phyloP scores from a whole-genome alignment of 2,797 vertebrate genomes.

The Rhynchotus rufescens region DNA sequence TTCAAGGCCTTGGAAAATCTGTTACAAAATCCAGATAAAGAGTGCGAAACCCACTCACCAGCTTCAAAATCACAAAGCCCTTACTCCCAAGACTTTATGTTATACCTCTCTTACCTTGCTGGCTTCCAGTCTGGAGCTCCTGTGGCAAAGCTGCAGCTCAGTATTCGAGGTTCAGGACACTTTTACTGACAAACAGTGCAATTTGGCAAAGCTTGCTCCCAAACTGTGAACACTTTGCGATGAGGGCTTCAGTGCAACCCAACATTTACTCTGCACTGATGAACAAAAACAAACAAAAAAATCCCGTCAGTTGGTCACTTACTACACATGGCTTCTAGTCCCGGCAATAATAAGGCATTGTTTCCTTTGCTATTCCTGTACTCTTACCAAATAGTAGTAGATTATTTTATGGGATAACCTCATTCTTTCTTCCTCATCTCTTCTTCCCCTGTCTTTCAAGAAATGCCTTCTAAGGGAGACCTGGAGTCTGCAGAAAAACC shows the following conservation, averaged over 20 bases:
- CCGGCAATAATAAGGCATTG: not conserved
- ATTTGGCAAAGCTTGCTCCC: not conserved
- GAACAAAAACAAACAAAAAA: conserved; percentile 21
- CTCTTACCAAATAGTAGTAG: not conserved
- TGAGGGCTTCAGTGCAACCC: not conserved
- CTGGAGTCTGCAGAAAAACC: not conserved
- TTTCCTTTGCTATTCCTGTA: conserved; percentile 26
- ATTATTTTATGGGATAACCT: conserved; percentile 33
- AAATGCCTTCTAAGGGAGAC: conserved; percentile 12
- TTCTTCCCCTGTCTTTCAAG: not conserved
- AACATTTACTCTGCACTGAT: not conserved
- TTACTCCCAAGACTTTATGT: not conserved
- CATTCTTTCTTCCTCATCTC: conserved; percentile 27
- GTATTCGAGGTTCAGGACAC: not conserved
- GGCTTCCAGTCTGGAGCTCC: not conserved
- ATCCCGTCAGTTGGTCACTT: not conserved
- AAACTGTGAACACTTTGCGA: not conserved
- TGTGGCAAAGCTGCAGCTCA: rapidly evolving
- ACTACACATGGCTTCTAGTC: not conserved
- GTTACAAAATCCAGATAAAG: not conserved
- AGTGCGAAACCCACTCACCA: not conserved
- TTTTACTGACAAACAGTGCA: not conserved
- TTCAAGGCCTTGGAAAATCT: not conserved
- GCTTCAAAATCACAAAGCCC: not conserved
- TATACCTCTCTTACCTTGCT: not conserved